phyloP scores from a whole-genome alignment of 2,888 invertebrate species.

The Standfussiana lucernea region DNA sequence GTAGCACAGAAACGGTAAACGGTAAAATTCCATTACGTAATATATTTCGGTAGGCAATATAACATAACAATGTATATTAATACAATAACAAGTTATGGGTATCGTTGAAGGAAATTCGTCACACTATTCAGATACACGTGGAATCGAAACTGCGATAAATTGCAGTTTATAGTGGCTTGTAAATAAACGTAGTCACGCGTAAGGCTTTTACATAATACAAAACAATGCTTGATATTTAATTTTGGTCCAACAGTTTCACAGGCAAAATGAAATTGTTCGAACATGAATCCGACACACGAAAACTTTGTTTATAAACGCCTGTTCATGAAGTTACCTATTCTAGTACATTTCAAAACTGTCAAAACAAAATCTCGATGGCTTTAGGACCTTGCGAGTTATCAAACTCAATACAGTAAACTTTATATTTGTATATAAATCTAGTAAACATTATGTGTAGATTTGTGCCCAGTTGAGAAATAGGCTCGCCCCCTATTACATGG shows the following conservation, averaged over 20 bases:
- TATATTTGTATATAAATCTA: conserved; percentile 2
- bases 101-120: conserved; percentile 59
- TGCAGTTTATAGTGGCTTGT: conserved; percentile 42
- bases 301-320: conserved; percentile 26
- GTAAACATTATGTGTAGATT: neutral
- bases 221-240: conserved; percentile 8
- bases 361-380: conserved; percentile 22
- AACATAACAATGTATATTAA: conserved; percentile 49
- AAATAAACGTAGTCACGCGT: conserved; percentile 9
- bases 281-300: neutral
- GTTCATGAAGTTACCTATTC: conserved; percentile 15
- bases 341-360: conserved; percentile 34
- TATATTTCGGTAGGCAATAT: conserved; percentile 35
- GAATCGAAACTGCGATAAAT: conserved; percentile 55
- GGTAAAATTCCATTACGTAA: conserved; percentile 33
- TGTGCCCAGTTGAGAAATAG: no score
- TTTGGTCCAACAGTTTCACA: neutral
- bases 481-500: no score
- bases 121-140: conserved; percentile 64
- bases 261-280: conserved; percentile 5
- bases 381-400: conserved; percentile 4
- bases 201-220: conserved; percentile 12
- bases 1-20: conserved; percentile 25
- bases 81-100: conserved; percentile 47
- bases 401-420: conserved; percentile 2